Base-by-base conservation (phyloP, 2,113 vertebrate species). In the Chrysemys picta region DNA sequence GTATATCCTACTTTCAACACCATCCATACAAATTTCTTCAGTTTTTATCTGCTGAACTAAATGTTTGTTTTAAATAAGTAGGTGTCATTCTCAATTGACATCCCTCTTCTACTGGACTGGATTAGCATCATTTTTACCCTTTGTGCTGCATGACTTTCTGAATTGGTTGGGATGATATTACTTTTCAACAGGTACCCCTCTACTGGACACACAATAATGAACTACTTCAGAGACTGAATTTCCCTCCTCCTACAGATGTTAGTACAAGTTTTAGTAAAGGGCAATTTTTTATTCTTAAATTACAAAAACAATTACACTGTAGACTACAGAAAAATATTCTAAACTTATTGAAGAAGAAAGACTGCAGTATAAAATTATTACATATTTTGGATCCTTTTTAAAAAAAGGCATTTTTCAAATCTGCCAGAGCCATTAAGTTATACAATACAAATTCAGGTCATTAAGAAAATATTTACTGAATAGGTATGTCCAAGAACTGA, bases 211-310 rank as follows among this genome's bases (percentile, higher is more conserved):
- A 92, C 24, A 59, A 5, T 21, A 89, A 72, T 38, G 96, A 84
- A 89, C 90, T 69, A 21, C 56, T 89, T 88, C 52, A 90, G 62
- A 89, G 80, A n/a, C 22, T 47, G 21, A 49, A 53, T 89, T 93
- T 82, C 79, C 81, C 35, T 86, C 85, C 59, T 85, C 59, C 50
- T 80, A 72, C 56, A 76, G 52, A 35, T 80, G 76, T 1, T 93
- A 93, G 90, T 54, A 85, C 14, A 75, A 2, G 24, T 47, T 47
- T 56, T 69, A 92, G 93, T 87, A 91, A 94, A 80, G 45, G 82
- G 35, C 5, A 6, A 45, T 79, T 45, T 89, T 90, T 62, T 87
- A 80, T 78, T 91, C 84, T 38, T 87, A 29, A 24, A 24, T 8
- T 94, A 79, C 29, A 35, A 87, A 90, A 75, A 75, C 24, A 38